Evolutionary conservation across 2,888 invertebrate species (phyloP).

Genomic region (Monopis laevigella): DNA sequence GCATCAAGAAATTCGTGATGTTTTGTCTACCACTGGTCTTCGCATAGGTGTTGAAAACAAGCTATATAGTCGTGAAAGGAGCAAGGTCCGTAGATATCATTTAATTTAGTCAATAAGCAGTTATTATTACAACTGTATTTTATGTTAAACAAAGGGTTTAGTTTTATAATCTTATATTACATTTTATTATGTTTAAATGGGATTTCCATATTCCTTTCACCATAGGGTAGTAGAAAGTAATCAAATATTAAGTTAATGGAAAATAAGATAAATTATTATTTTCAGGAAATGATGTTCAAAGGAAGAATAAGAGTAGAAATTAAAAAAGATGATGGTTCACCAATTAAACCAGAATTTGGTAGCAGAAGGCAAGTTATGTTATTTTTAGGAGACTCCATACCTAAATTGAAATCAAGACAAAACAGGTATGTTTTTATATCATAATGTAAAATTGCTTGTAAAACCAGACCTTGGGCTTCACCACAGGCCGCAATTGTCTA

Average conservation of each 20-base stretch:
- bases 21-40: constrained; percentile 83
- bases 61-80: constrained; percentile 88
- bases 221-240: too few species aligned
- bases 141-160: too few species aligned
- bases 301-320: constrained; percentile 94
- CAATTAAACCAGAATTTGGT: constrained; percentile 75
- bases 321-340: constrained; percentile 87
- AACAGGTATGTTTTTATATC: constrained; percentile 43
- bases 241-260: too few species aligned
- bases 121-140: too few species aligned
- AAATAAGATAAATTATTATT: constrained; percentile 16
- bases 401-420: constrained; percentile 87
- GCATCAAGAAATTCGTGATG: constrained; percentile 93
- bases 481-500: too few species aligned
- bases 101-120: background rate
- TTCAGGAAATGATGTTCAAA: constrained; percentile 77
- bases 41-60: constrained; percentile 93
- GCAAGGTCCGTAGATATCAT: constrained; percentile 65
- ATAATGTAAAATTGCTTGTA: too few species aligned
- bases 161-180: too few species aligned
- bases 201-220: too few species aligned
- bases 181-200: too few species aligned
- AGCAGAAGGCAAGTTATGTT: constrained; percentile 81
- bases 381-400: constrained; percentile 85
- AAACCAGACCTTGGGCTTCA: too few species aligned